Percentiles rank a stretch among this genome's conserved stretches.
phyloP scores from a whole-genome alignment of 2,113 vertebrate genomes.

The Craseonycteris thonglongyai region DNA sequence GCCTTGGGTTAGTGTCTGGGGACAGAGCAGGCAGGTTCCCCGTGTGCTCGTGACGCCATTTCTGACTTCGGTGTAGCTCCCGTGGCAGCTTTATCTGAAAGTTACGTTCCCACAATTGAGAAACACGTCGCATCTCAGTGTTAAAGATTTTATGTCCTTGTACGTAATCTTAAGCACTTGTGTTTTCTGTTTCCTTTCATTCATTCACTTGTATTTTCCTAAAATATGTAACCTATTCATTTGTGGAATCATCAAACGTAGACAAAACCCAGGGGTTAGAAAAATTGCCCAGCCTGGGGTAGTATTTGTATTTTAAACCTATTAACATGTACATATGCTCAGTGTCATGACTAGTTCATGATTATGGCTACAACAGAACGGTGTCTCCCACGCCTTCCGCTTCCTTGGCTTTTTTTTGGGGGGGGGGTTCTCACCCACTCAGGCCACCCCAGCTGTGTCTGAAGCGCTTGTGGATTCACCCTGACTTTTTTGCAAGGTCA shows the following conservation, averaged over 20 bases:
- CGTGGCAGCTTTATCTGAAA: fast-evolving
- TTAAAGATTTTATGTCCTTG: neutral
- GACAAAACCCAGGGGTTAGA: neutral
- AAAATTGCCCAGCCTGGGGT: neutral
- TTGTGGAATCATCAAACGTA: neutral
- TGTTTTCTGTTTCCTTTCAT: neutral
- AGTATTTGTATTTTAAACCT: neutral
- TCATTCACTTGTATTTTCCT: neutral
- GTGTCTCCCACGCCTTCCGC: fast-evolving
- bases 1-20: neutral
- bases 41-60: fast-evolving
- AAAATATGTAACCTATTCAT: neutral
- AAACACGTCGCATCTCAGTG: too few relatives aligned
- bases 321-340: fast-evolving
- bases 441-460: fast-evolving
- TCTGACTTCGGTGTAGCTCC: fast-evolving
- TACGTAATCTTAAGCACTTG: too few relatives aligned
- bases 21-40: fast-evolving
- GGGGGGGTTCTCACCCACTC: fast-evolving
- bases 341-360: fast-evolving
- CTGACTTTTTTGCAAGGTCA: too few relatives aligned
- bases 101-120: fast-evolving
- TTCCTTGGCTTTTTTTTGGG: neutral
- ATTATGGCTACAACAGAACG: fast-evolving
- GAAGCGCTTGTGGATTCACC: too few relatives aligned